Evolutionary conservation across 2,888 invertebrate species (phyloP).

Genomic region (Mythimna ferrago): DNA sequence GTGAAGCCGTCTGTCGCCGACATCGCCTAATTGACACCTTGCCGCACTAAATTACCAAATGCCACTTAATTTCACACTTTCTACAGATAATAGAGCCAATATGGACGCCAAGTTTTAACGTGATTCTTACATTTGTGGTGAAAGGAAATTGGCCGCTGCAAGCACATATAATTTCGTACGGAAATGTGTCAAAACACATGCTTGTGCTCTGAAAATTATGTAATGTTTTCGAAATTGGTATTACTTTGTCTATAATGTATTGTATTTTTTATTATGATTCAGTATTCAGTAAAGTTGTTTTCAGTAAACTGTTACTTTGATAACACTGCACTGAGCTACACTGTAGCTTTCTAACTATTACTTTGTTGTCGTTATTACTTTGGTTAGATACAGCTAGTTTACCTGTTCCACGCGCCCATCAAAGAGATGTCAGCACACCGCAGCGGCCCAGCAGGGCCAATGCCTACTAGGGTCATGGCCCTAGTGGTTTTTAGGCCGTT

Average conservation of each 20-base stretch:
- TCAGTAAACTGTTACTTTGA: not conserved
- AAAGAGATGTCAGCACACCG: too few species aligned
- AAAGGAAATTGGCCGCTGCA: constrained; percentile 69
- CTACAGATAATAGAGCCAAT: constrained; percentile 78
- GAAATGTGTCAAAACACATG: constrained; percentile 57
- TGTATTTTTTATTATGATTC: constrained; percentile 26
- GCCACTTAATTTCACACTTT: constrained; percentile 86
- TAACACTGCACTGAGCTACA: too few species aligned
- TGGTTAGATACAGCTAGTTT: not conserved
- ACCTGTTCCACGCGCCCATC: not conserved
- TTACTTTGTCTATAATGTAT: constrained; percentile 3
- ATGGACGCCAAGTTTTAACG: constrained; percentile 69
- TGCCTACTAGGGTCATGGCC: too few species aligned
- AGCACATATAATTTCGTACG: constrained; percentile 64
- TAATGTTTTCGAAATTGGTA: constrained; percentile 27
- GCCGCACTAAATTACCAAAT: constrained; percentile 83
- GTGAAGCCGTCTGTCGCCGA: constrained; percentile 77
- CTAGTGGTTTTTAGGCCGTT: too few species aligned
- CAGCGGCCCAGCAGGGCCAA: too few species aligned
- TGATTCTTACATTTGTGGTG: constrained; percentile 72
- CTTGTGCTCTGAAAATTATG: constrained; percentile 17
- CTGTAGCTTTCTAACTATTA: too few species aligned
- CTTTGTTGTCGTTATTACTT: too few species aligned
- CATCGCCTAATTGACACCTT: constrained; percentile 84
- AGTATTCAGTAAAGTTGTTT: not conserved